Percentiles rank a stretch among this genome's conserved stretches.
Conservation (phyloP, 2,797 vertebrate species). For the Triplophysa yarkandensis region DNA sequence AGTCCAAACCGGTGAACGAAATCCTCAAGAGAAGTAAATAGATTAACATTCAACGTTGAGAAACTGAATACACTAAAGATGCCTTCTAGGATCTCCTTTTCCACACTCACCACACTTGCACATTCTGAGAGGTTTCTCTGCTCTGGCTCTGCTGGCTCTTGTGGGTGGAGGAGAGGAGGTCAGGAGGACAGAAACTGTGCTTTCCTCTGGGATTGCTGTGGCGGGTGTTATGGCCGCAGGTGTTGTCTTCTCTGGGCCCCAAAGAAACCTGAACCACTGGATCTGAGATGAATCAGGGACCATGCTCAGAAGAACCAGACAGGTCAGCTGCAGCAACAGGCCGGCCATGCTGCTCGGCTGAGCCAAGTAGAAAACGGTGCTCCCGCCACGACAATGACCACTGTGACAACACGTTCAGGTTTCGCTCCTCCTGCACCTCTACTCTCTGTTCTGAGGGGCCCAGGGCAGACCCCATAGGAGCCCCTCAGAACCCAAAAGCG, state of each 20-base stretch:
- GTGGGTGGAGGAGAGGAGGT: not conserved
- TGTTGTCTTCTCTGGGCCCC: constrained; percentile 36
- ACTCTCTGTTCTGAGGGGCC: constrained; percentile 26
- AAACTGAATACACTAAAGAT: not conserved
- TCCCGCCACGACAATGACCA: not conserved
- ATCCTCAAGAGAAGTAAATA: not conserved
- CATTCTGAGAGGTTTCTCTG: constrained; percentile 47
- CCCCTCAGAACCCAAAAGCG: constrained; percentile 37
- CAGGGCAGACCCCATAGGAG: constrained; percentile 26
- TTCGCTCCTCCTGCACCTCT: not conserved
- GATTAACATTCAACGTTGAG: not conserved
- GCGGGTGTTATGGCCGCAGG: constrained; percentile 1
- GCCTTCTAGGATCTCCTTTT: not conserved
- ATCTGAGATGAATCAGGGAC: constrained; percentile 21
- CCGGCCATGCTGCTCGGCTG: constrained; percentile 26
- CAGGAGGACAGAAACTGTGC: not conserved
- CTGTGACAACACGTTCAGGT: not conserved
- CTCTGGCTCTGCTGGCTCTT: constrained; percentile 17
- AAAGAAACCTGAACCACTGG: constrained; percentile 53
- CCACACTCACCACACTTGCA: constrained; percentile 59
- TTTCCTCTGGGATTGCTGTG: constrained; percentile 9
- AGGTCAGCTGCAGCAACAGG: constrained; percentile 18
- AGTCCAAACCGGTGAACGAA: not conserved
- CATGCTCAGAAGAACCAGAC: constrained; percentile 32
- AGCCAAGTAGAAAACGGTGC: not conserved